Conservation (phyloP, 2,888 invertebrate species). For the Dynastes hyllus region DNA sequence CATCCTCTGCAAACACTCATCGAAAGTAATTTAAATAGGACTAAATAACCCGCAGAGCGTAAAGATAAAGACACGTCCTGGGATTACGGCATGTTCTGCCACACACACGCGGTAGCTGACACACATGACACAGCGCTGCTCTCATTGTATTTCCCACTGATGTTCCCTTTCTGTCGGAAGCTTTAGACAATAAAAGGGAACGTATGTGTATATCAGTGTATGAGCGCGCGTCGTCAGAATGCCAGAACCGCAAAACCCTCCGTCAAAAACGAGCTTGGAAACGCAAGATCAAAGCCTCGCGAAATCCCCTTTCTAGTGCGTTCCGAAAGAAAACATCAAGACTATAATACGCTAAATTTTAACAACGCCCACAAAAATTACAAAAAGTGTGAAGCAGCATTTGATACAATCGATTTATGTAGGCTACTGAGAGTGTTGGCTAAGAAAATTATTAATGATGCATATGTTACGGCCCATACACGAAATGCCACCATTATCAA, state of each 20-base stretch:
- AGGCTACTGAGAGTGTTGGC: too few species aligned
- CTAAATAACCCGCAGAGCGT: slow-evolving; percentile 26
- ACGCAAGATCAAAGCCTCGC: neutral
- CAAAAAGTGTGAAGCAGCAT: too few species aligned
- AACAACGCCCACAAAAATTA: too few species aligned
- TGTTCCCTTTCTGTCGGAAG: slow-evolving; percentile 6
- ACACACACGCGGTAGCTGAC: neutral
- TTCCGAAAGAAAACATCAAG: too few species aligned
- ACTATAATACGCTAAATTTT: too few species aligned
- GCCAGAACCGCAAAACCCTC: slow-evolving; percentile 13
- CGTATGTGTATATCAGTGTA: neutral
- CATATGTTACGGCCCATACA: too few species aligned
- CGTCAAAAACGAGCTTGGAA: neutral
- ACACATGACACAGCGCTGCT: slow-evolving; percentile 11
- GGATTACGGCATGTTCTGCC: neutral
- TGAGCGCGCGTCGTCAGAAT: neutral
- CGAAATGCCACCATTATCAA: too few species aligned
- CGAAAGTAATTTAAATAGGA: slow-evolving; percentile 42
- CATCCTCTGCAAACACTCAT: slow-evolving; percentile 32
- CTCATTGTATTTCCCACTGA: neutral
- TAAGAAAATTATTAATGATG: too few species aligned
- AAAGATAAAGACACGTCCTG: slow-evolving; percentile 31
- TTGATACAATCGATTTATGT: too few species aligned
- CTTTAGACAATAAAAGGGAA: slow-evolving; percentile 29
- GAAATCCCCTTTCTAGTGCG: too few species aligned